Conservation (phyloP, 2,888 invertebrate species). For the Strigamia maritima region DNA sequence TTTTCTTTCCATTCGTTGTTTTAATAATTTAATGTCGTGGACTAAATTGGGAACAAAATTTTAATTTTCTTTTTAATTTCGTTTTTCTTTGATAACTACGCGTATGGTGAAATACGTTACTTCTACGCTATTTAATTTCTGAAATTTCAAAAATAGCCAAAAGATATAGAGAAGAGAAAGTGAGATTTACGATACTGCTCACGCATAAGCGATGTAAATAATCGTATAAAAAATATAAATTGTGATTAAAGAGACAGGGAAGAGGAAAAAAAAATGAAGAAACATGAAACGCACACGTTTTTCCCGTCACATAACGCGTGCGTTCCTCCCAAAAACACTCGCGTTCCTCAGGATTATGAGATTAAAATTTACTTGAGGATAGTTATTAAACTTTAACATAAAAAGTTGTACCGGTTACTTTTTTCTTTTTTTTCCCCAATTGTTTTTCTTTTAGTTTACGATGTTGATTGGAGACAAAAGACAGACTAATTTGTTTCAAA, state of each 20-base stretch:
- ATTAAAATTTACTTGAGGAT: slow-evolving; percentile 5
- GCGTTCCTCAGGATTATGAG: slow-evolving; percentile 19
- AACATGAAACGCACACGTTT: slow-evolving; percentile 28
- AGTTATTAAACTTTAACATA: not conserved
- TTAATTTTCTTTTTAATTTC: not conserved
- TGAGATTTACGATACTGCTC: slow-evolving; percentile 23
- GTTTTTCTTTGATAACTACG: not conserved
- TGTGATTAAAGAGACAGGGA: slow-evolving; percentile 1
- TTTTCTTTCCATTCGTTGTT: too few species aligned
- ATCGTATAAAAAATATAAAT: slow-evolving; percentile 34
- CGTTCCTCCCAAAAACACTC: slow-evolving; percentile 20
- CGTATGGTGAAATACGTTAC: not conserved
- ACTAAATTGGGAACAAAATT: not conserved
- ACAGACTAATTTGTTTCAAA: slow-evolving; percentile 27
- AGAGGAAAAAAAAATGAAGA: not conserved
- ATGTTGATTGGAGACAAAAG: slow-evolving; percentile 34
- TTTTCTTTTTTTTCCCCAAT: not conserved
- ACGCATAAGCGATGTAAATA: slow-evolving; percentile 33
- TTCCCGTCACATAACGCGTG: not conserved
- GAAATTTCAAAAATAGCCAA: slow-evolving; percentile 10
- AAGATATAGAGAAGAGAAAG: not conserved
- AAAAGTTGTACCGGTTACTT: not conserved
- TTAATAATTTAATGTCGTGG: too few species aligned
- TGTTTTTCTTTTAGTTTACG: slow-evolving; percentile 22
- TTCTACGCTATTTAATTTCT: slow-evolving; percentile 14